These are phyloP conservation scores for Cyclina sinensis DNA, from an alignment of 1,140 invertebrate species.

Conservation along the genomic window DNA sequence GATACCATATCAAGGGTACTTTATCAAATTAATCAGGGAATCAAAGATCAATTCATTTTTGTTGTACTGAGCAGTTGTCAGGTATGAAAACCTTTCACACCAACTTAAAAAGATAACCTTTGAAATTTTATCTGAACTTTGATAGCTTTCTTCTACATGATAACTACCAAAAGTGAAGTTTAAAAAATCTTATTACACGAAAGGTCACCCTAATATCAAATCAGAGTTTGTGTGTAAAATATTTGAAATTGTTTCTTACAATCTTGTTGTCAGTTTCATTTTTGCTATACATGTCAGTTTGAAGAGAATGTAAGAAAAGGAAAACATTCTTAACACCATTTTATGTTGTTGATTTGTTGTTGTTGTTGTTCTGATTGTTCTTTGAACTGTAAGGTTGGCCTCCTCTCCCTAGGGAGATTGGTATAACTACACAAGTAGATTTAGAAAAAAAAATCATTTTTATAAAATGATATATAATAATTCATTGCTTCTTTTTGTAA, in stretches of 20 bases:
- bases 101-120: slow-evolving; percentile 10
- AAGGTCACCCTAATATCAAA: background rate
- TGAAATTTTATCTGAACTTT: background rate
- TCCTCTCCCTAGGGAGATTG: too few relatives aligned
- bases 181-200: background rate
- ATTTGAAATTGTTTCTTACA: slow-evolving; percentile 1
- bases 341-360: too few relatives aligned
- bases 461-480: too few relatives aligned
- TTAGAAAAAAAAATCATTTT: too few relatives aligned
- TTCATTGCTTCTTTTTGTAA: too few relatives aligned
- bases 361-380: too few relatives aligned
- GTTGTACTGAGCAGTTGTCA: background rate
- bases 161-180: slow-evolving; percentile 1
- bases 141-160: slow-evolving; percentile 27
- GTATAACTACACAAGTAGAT: too few relatives aligned
- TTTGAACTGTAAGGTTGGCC: too few relatives aligned
- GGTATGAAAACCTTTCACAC: slow-evolving; percentile 16
- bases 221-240: slow-evolving; percentile 35
- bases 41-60: slow-evolving; percentile 18
- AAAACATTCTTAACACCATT: too few relatives aligned
- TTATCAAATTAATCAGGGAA: slow-evolving; percentile 2
- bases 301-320: too few relatives aligned
- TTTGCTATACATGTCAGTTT: too few relatives aligned
- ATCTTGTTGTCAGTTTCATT: background rate
- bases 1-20: background rate